These are phyloP conservation scores for Cristatella mucedo DNA, from an alignment of 2,888 invertebrate species.

Conservation along the genomic window DNA sequence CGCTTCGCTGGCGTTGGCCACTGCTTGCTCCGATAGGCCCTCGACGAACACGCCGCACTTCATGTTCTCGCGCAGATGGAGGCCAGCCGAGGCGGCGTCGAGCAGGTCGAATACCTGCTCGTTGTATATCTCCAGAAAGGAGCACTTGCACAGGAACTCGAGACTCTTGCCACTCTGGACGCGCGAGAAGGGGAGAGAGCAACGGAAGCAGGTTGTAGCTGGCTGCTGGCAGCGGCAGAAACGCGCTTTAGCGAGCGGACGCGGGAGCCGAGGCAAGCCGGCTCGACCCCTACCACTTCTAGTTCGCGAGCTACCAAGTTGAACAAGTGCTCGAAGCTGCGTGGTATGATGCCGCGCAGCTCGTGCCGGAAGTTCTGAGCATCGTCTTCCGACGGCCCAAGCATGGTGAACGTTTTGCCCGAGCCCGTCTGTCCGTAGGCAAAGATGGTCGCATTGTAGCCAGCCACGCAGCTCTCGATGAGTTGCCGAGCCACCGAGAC, in stretches of 20 bases:
- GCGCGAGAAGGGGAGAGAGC: too few species aligned
- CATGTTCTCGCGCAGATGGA: too few species aligned
- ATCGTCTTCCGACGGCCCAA: slow-evolving; percentile 35
- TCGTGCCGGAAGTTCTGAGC: slow-evolving; percentile 27
- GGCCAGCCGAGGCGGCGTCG: slow-evolving; percentile 24
- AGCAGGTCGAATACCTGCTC: slow-evolving; percentile 38
- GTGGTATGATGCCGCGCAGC: slow-evolving; percentile 34
- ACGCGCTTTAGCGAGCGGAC: too few species aligned
- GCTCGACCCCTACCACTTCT: slow-evolving; percentile 24
- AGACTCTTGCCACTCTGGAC: slow-evolving; percentile 29
- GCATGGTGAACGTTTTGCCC: slow-evolving; percentile 40
- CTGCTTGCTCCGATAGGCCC: slow-evolving; percentile 25
- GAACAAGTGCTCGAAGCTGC: slow-evolving; percentile 36
- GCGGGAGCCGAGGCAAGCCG: too few species aligned
- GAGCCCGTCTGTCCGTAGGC: slow-evolving; percentile 41
- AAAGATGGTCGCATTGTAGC: slow-evolving; percentile 40
- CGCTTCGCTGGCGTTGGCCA: slow-evolving; percentile 26
- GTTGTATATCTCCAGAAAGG: slow-evolving; percentile 40
- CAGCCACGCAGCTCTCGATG: slow-evolving; percentile 36
- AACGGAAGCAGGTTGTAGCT: too few species aligned
- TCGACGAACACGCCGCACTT: slow-evolving; percentile 31
- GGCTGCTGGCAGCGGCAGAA: too few species aligned
- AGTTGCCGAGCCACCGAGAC: slow-evolving; percentile 28
- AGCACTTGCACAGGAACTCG: slow-evolving; percentile 29
- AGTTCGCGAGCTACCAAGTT: slow-evolving; percentile 24